Conservation (phyloP, 2,113 vertebrate species). For the Meleagris gallopavo region DNA sequence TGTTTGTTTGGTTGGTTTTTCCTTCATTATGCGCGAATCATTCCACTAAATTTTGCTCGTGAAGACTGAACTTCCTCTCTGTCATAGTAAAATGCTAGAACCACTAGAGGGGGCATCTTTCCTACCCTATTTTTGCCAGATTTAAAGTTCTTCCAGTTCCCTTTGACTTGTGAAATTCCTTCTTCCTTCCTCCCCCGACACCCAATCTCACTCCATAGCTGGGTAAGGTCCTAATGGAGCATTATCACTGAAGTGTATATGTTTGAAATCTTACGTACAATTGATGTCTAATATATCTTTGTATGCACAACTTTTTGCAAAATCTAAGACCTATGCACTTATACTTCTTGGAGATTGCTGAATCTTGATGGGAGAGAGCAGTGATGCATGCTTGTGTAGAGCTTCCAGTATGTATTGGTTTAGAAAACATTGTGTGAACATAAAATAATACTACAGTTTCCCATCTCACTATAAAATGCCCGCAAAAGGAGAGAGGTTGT, state of each 20-base stretch:
- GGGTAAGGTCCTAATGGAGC: neutral
- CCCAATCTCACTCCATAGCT: neutral
- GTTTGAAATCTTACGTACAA: neutral
- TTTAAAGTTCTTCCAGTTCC: neutral
- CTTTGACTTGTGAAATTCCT: neutral
- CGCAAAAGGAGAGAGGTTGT: neutral
- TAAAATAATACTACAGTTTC: neutral
- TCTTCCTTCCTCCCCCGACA: rapidly evolving
- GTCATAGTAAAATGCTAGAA: neutral
- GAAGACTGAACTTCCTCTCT: neutral
- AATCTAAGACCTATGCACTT: neutral
- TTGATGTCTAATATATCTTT: neutral
- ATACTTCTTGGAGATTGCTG: neutral
- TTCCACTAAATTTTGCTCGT: neutral
- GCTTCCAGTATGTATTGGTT: neutral
- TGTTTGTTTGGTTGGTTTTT: neutral
- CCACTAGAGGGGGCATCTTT: neutral
- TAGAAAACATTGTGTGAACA: neutral
- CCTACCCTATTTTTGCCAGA: neutral
- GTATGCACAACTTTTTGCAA: neutral
- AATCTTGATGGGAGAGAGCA: neutral
- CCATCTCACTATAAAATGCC: neutral
- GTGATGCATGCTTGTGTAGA: neutral
- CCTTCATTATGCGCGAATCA: neutral
- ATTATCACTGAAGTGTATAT: neutral